Percentiles rank a stretch among this genome's conserved stretches.
Conservation (phyloP, 2,888 invertebrate genomes). For the Hydrotaea cyrtoneurina region DNA sequence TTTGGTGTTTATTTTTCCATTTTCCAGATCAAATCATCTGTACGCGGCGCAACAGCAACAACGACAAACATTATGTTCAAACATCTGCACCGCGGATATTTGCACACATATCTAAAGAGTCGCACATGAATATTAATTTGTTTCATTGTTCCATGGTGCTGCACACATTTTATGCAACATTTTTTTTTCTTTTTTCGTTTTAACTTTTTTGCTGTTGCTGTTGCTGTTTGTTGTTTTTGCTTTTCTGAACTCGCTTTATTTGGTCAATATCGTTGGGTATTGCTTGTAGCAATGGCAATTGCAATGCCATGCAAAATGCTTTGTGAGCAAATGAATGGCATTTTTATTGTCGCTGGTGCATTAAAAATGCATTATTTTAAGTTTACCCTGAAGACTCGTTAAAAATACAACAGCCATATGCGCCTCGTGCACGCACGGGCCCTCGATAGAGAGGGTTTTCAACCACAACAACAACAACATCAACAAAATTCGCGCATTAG, state of each 20-base stretch:
- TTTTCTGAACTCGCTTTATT: not conserved
- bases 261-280: not conserved
- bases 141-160: constrained; percentile 15
- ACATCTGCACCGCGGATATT: constrained; percentile 11
- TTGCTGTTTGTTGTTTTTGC: not conserved
- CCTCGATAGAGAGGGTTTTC: constrained; percentile 17
- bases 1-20: constrained; percentile 23
- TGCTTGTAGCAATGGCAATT: not conserved
- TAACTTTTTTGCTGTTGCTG: not conserved
- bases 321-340: constrained; percentile 26
- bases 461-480: no score
- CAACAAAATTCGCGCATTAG: constrained; percentile 25
- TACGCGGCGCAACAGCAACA: not conserved
- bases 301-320: not conserved
- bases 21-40: not conserved
- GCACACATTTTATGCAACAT: constrained; percentile 3
- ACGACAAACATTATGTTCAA: not conserved
- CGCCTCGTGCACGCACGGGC: not conserved
- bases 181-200: not conserved
- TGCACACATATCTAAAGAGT: not conserved
- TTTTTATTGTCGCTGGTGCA: constrained; percentile 51
- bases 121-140: constrained; percentile 22
- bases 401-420: constrained; percentile 32
- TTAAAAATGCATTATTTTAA: constrained; percentile 60
- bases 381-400: constrained; percentile 54